Evolutionary conservation across 2,888 invertebrate species (phyloP).

Genomic region (Platycnemis pennipes): DNA sequence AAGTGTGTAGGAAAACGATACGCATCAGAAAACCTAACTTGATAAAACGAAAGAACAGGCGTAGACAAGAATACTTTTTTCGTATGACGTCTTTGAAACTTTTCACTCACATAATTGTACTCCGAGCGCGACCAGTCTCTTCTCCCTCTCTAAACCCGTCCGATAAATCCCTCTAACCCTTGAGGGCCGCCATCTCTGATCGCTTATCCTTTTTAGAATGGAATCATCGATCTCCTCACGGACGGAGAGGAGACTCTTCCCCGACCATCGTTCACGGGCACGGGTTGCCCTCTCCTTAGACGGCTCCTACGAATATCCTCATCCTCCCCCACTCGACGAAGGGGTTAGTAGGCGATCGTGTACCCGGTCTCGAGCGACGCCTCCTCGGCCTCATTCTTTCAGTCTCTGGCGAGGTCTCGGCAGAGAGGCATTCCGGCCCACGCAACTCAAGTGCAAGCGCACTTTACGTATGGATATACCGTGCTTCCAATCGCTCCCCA

Average conservation of each 20-base stretch:
- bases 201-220: neutral
- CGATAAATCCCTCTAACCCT: too few relatives aligned
- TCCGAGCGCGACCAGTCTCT: too few relatives aligned
- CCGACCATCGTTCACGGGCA: neutral
- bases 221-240: neutral
- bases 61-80: too few relatives aligned
- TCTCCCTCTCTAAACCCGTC: too few relatives aligned
- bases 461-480: neutral
- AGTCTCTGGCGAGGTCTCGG: neutral
- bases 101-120: too few relatives aligned
- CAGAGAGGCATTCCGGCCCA: too few relatives aligned
- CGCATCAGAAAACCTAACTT: too few relatives aligned
- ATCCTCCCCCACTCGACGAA: neutral
- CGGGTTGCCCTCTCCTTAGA: neutral
- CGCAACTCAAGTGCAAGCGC: neutral
- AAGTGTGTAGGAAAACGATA: too few relatives aligned
- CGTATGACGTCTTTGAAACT: too few relatives aligned
- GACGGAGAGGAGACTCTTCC: neutral
- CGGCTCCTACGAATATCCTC: neutral
- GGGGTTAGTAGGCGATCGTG: neutral
- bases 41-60: too few relatives aligned
- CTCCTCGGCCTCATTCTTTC: neutral
- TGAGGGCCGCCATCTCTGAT: too few relatives aligned
- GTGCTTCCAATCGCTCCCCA: neutral
- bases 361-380: neutral